Evolutionary conservation across 2,797 vertebrate species (phyloP), one percentile per base, ranked within the genome.

Genomic region (Cetoscarus ocellatus): DNA sequence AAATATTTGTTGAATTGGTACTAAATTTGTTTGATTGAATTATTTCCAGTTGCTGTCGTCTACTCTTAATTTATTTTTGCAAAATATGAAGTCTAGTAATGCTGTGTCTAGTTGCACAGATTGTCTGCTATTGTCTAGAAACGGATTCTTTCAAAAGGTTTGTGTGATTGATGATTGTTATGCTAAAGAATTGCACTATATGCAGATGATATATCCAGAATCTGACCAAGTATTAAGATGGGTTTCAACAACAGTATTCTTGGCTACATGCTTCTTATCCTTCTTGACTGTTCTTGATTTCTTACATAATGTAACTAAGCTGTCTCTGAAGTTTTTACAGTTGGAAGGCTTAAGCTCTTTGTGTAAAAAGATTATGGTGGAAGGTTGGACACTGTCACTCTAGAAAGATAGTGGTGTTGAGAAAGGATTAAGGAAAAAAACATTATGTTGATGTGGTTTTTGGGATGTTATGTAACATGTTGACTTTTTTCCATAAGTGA

Each of bases 311-410:
- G 47, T 59, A 45, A 17, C 47, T 79, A 53, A 73, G 35, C n/a
- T 40, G 71, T 64, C 54, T 85, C 68, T 81, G 27, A 84, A 14
- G 67, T 61, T 71, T 66, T 74, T 64, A 67, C 9, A 67, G 66
- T 48, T 17, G n/a, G 39, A 35, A 55, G 18, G 56, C 54, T 71
- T 47, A 56, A 69, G 27, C 55, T 59, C 17, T 65, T 73, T 80
- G 53, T 71, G 51, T 70, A 40, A 74, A 64, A 59, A 58, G 56
- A 73, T 82, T 63, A 68, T 48, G 17, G n/a, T 53, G 40, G 12
- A 63, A 80, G 77, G 72, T 87, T 51, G 65, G 7, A n/a, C 1
- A 47, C 10, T 40, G 36, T 17, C 1, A 1, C 17, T 76, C 18
- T 27, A 56, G 71, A 74, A 82, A 57, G 34, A 56, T 19, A 51